Evolutionary conservation across 2,888 invertebrate species (phyloP).

Genomic region (Drosophila limbata): DNA sequence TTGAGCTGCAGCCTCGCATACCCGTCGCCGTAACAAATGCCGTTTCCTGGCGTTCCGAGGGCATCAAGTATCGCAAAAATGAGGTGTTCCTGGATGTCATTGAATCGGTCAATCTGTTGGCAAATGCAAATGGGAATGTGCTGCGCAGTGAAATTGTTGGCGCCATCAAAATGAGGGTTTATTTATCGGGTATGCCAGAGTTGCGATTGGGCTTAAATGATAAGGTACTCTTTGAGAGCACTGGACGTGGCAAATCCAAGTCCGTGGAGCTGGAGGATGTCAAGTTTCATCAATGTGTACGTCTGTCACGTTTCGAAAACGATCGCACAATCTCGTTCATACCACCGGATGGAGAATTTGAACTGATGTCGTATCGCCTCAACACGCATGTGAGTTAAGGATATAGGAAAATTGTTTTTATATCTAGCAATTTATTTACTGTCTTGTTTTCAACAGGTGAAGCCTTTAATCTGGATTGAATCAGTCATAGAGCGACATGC

Average conservation of each 20-base stretch:
- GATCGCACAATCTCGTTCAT: constrained; percentile 99
- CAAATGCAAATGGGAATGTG: constrained; percentile 98
- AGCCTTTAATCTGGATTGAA: constrained; percentile 99
- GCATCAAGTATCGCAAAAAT: constrained; percentile 99
- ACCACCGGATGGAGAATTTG: constrained; percentile 99
- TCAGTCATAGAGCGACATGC: constrained; percentile 99
- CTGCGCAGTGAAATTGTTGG: constrained; percentile 99
- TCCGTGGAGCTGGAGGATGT: constrained; percentile 99
- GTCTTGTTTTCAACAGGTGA: constrained; percentile 86
- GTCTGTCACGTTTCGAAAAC: constrained; percentile 98
- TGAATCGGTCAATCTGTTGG: constrained; percentile 97
- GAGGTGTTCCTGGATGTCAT: constrained; percentile 99
- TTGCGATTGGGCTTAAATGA: constrained; percentile 98
- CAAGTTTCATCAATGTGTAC: constrained; percentile 99
- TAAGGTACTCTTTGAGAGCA: constrained; percentile 98
- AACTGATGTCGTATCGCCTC: constrained; percentile 98
- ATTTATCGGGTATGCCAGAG: constrained; percentile 99
- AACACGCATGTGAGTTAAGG: constrained; percentile 92
- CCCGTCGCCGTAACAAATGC: constrained; percentile 99
- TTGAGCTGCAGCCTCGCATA: constrained; percentile 97
- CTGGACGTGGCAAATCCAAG: constrained; percentile 98
- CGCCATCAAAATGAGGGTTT: constrained; percentile 99
- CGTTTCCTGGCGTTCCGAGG: constrained; percentile 99
- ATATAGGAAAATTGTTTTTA: background rate
- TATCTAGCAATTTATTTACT: background rate